Evolutionary conservation across 2,113 vertebrate genomes (phyloP).

Genomic region (Chrysemys picta): DNA sequence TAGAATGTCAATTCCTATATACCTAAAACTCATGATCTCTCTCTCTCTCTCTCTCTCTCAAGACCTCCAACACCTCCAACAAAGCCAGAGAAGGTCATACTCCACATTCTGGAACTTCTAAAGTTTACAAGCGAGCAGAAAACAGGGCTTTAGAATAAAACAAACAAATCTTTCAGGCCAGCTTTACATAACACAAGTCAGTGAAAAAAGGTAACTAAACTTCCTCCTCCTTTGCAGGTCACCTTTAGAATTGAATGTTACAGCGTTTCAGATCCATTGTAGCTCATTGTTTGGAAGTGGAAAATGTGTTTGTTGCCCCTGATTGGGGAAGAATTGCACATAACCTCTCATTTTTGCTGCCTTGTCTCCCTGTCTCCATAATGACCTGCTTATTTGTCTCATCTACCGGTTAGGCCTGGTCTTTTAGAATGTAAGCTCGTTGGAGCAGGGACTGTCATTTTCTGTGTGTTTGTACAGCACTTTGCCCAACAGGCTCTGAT

Average conservation of each 20-base stretch:
- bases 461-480: not conserved
- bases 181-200: not conserved
- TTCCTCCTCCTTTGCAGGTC: not conserved
- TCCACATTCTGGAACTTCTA: not conserved
- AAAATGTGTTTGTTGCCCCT: not conserved
- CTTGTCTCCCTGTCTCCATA: not conserved
- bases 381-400: not conserved
- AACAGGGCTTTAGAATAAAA: not conserved
- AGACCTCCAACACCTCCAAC: not conserved
- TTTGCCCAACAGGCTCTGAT: not conserved
- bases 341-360: not conserved
- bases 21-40: not conserved
- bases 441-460: not conserved
- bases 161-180: not conserved
- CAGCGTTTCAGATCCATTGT: not conserved
- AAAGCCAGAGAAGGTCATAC: not conserved
- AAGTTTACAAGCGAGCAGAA: not conserved
- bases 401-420: not conserved
- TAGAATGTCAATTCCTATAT: not conserved
- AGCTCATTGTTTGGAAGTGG: fast-evolving
- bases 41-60: not conserved
- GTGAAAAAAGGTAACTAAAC: not conserved
- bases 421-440: fast-evolving
- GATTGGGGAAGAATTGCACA: fast-evolving
- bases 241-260: not conserved